Percentiles rank a stretch among this genome's conserved stretches.
Conservation (phyloP, 2,888 invertebrate genomes). For the Xestia c-nigrum region DNA sequence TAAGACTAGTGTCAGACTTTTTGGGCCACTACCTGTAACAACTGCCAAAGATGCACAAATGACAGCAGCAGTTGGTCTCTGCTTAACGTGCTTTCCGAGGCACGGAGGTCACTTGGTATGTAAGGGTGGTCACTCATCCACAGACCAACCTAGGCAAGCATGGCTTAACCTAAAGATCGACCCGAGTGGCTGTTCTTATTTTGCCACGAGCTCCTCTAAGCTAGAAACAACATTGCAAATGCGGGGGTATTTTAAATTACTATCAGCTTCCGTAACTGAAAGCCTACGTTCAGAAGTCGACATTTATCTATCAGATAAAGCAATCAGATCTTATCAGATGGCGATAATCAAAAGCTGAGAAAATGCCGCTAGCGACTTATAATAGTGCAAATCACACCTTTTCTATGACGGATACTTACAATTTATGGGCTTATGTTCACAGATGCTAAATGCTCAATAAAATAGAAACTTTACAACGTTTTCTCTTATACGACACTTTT, state of each 20-base stretch:
- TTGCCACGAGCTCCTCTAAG: no score
- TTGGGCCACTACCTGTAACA: no score
- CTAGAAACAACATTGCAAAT: constrained; percentile 23
- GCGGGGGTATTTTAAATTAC: not conserved
- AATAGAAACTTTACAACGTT: constrained; percentile 42
- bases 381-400: constrained; percentile 28
- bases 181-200: no score
- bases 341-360: constrained; percentile 27
- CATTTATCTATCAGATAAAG: constrained; percentile 44
- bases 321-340: constrained; percentile 39
- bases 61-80: no score
- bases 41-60: no score
- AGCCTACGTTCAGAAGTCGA: constrained; percentile 11
- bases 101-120: no score
- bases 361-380: constrained; percentile 20
- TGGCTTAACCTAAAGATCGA: no score
- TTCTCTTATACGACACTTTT: constrained; percentile 23
- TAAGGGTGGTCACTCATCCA: no score
- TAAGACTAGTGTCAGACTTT: no score
- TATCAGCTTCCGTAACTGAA: constrained; percentile 9
- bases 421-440: constrained; percentile 26
- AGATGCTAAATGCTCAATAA: constrained; percentile 46
- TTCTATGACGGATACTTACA: constrained; percentile 15
- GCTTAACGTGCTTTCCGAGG: no score
- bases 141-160: no score